A percentile compares a stretch with the other conserved stretches of the same genome.
Evolutionary conservation across 2,797 vertebrate genomes (phyloP).

Genomic region (Semaprochilodus insignis): DNA sequence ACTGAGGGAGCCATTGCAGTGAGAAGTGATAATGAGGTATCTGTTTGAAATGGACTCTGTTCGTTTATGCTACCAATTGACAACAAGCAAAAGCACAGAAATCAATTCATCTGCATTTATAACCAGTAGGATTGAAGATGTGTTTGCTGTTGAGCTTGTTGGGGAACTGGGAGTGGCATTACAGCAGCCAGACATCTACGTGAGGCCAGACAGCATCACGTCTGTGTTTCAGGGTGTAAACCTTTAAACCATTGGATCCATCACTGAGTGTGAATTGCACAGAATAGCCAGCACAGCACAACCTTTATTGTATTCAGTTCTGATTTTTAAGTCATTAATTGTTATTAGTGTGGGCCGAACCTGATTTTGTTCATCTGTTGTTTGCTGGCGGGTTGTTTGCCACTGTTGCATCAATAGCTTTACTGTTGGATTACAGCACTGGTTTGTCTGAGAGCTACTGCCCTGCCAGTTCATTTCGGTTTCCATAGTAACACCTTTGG

Average conservation of each 20-base stretch:
- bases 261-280: not conserved
- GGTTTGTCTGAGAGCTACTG: not conserved
- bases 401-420: not conserved
- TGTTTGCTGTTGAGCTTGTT: not conserved
- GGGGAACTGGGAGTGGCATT: conserved; percentile 28
- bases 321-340: too few species aligned
- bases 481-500: conserved; percentile 34
- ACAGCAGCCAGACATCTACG: conserved; percentile 13
- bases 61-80: not conserved
- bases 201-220: conserved; percentile 9
- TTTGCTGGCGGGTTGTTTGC: not conserved
- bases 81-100: not conserved
- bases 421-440: conserved; percentile 12
- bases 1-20: not conserved
- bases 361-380: not conserved
- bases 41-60: not conserved
- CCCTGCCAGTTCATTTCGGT: conserved; percentile 42
- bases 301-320: not conserved
- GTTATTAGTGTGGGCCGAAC: not conserved
- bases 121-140: too few species aligned
- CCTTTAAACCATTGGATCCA: not conserved
- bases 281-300: not conserved
- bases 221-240: conserved; percentile 8
- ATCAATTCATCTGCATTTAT: not conserved
- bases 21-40: too few species aligned